Conservation (phyloP, 1,140 invertebrate genomes). For the Lordiphosa clarofinis region DNA sequence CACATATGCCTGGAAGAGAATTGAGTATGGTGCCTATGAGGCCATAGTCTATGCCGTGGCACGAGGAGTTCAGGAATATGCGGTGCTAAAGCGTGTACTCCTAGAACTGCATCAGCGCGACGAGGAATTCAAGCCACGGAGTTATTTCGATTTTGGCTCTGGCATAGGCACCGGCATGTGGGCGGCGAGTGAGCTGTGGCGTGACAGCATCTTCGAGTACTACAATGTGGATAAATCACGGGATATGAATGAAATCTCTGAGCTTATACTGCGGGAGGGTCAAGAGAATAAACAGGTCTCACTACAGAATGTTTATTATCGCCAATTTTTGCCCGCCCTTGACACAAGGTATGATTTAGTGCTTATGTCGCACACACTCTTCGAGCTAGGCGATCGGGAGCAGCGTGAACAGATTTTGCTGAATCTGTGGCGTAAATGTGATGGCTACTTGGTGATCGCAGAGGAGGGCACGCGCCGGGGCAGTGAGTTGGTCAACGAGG, state of each 20-base stretch:
- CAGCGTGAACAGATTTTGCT: conserved; percentile 86
- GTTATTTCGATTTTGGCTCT: conserved; percentile 94
- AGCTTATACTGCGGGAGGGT: conserved; percentile 85
- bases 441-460: conserved; percentile 89
- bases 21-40: conserved; percentile 84
- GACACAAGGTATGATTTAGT: conserved; percentile 89
- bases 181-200: conserved; percentile 88
- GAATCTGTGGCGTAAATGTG: conserved; percentile 92
- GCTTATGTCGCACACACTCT: conserved; percentile 88
- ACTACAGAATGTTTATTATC: conserved; percentile 84
- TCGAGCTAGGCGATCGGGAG: conserved; percentile 87
- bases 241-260: conserved; percentile 90
- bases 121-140: conserved; percentile 86
- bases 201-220: conserved; percentile 87
- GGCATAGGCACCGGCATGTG: conserved; percentile 91
- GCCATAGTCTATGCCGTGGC: conserved; percentile 85
- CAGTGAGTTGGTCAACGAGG: conserved; percentile 88
- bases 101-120: conserved; percentile 85
- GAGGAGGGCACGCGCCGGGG: conserved; percentile 92
- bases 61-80: conserved; percentile 87
- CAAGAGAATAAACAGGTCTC: conserved; percentile 82
- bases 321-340: conserved; percentile 89
- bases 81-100: conserved; percentile 86
- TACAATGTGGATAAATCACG: conserved; percentile 89
- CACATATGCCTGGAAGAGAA: conserved; percentile 86